Base-by-base conservation (phyloP, 1,140 invertebrate species). In the Condylostylus longicornis region DNA sequence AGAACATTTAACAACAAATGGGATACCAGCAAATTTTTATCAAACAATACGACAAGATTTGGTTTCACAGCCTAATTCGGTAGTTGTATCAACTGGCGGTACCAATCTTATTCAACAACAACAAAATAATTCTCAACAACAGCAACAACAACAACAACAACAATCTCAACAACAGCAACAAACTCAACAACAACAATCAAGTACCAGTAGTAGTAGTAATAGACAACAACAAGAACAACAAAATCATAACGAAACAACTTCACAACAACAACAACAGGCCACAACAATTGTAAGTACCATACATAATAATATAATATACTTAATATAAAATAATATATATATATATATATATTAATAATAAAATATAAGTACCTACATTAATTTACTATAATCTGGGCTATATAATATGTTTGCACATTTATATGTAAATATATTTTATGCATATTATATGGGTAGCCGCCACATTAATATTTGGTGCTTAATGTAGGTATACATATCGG, bases 1-100 rank as follows among this genome's bases (percentile, higher is more conserved):
- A 19, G 56, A 59, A 43, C 56, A 56, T 48, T 49, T 59, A 42
- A 58, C 56, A 37, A 53, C 45, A 38, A 59, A 58, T 40, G 30
- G 30, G 9, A 17, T 32, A 32, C 9, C 30, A 18, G 44, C 51
- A 17, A 55, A 50, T 37, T 57, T 58, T 35, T 55, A 58, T 57
- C 54, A 54, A 38, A 40, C 55, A 33, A 35, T 36, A 35, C 45
- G 50, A 14, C 45, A 8, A 20, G 21, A 25, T 14, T 30, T 38
- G n/a, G n/a, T 23, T 15, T 8, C 13, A 29, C 22, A 28, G 28
- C 27, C 22, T 32, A 38, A 29, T 8, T 33, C 18, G 14, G 35
- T 15, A 29, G 30, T 30, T 18, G 30, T 33, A 6, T 31, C 6
- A n/a, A n/a, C 29, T 7, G 17, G 17, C 29, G 17, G n/a, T 8